These are phyloP conservation scores for Corydoras maculifer DNA, from an alignment of 2,113 vertebrate genomes.

Conservation along the genomic window DNA sequence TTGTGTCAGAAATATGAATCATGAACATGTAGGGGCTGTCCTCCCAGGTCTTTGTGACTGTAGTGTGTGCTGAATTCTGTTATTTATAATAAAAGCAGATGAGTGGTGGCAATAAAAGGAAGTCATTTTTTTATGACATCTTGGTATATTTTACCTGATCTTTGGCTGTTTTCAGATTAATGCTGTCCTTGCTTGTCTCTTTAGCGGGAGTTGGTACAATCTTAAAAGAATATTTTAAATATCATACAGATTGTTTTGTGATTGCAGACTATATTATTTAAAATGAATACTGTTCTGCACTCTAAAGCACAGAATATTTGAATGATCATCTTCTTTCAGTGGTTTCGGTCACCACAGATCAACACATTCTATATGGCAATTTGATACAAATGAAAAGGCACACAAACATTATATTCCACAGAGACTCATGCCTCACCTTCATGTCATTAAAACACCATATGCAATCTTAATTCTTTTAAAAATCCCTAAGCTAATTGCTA, in stretches of 20 bases:
- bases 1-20: constrained; percentile 24
- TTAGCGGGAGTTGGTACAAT: background rate
- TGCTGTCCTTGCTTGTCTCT: constrained; percentile 9
- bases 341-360: too few relatives aligned
- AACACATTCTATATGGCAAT: too few relatives aligned
- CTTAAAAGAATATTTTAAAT: background rate
- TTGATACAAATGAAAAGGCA: too few relatives aligned
- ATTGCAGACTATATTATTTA: background rate
- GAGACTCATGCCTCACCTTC: too few relatives aligned
- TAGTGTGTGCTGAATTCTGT: background rate
- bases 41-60: constrained; percentile 50
- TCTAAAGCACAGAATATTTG: too few relatives aligned
- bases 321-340: too few relatives aligned
- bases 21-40: constrained; percentile 59
- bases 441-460: too few relatives aligned
- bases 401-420: too few relatives aligned
- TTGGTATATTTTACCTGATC: constrained; percentile 7
- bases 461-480: too few relatives aligned
- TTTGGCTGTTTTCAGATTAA: background rate
- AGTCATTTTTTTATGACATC: background rate
- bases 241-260: background rate
- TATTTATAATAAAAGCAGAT: constrained; percentile 5
- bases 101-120: background rate
- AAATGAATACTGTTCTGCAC: background rate
- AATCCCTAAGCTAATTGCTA: too few relatives aligned